Percentiles rank a stretch among this genome's conserved stretches.
Evolutionary conservation across 2,113 vertebrate species (phyloP).

Genomic region (Oryzias celebensis): DNA sequence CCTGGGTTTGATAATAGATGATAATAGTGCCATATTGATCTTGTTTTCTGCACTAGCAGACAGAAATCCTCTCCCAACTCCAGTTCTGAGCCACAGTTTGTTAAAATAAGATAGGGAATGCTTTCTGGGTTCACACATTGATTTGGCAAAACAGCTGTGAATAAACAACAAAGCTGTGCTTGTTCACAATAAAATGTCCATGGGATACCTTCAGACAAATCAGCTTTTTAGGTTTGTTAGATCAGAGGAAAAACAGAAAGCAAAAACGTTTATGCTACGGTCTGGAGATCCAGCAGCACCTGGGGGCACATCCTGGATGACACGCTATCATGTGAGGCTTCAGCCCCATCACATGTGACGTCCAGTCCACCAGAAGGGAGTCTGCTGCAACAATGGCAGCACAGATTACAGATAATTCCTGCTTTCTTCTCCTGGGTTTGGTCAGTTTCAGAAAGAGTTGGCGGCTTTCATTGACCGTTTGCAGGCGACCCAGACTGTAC

Average conservation of each 20-base stretch:
- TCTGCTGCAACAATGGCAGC: conserved; percentile 8
- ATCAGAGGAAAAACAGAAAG: neutral
- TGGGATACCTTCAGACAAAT: neutral
- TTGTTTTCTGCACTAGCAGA: neutral
- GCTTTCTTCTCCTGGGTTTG: neutral
- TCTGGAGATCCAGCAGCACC: conserved; percentile 21
- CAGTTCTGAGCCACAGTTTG: neutral
- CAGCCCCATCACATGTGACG: conserved; percentile 34
- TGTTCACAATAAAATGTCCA: conserved; percentile 5
- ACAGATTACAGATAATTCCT: conserved; percentile 15
- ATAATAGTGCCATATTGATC: neutral
- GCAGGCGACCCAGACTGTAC: conserved; percentile 4
- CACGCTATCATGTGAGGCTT: conserved; percentile 53
- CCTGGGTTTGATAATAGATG: neutral
- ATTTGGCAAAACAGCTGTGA: neutral
- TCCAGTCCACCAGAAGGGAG: conserved; percentile 11
- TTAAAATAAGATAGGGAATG: conserved; percentile 14
- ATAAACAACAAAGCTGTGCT: neutral
- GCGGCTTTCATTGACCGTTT: neutral
- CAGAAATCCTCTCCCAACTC: no score
- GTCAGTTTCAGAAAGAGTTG: conserved; percentile 6
- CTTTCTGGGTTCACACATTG: conserved; percentile 1
- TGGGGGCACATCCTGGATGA: conserved; percentile 16
- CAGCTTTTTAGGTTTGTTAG: neutral
- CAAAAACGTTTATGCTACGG: conserved; percentile 7